Base-by-base conservation (phyloP, 2,888 invertebrate species). In the Dasypogon diadema region DNA sequence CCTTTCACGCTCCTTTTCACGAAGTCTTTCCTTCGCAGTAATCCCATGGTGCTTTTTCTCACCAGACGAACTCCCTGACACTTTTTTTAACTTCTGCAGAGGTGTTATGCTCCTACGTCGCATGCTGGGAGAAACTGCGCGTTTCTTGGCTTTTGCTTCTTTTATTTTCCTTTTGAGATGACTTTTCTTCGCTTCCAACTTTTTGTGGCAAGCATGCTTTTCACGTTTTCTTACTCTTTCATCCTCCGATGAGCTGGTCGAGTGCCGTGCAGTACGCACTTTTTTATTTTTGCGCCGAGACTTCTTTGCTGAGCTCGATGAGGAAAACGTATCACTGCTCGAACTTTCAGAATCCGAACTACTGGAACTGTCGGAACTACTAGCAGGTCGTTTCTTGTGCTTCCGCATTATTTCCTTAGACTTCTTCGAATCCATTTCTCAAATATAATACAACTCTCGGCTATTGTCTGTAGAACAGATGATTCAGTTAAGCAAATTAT, bases 221-320 rank as follows among this genome's bases (percentile, higher is more conserved):
- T 85, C 84, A 0, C 85, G 82, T 76, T 86, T 85, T 0, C 84
- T 82, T 1, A 83, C 81, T 65, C 85, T 82, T 74, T 85, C 84
- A 21, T 84, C 89, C 78, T 92, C 92, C 2, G 93, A 92, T 8
- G 92, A 91, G 14, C 89, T 89, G 81, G 89, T 90, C 0, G 90
- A 90, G 81, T 89, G 79, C 88, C 83, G 77, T 86, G 48, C 46
- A 3, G 65, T 10, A 2, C 75, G 55, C 0, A 48, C 14, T 26
- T 72, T 75, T 24, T 75, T 74, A 16, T 14, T 18, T 42, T 73
- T 76, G 6, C 65, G 54, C 2, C 65, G 76, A 0, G 78, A 16
- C 18, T 80, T 79, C 16, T 79, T 79, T 48, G 84, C 84, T 0
- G 84, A 82, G 77, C 84, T 84, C 0, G 81, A 81, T 0, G 81